phyloP scores from a whole-genome alignment of 2,888 invertebrate genomes.

The Penaeus monodon region DNA sequence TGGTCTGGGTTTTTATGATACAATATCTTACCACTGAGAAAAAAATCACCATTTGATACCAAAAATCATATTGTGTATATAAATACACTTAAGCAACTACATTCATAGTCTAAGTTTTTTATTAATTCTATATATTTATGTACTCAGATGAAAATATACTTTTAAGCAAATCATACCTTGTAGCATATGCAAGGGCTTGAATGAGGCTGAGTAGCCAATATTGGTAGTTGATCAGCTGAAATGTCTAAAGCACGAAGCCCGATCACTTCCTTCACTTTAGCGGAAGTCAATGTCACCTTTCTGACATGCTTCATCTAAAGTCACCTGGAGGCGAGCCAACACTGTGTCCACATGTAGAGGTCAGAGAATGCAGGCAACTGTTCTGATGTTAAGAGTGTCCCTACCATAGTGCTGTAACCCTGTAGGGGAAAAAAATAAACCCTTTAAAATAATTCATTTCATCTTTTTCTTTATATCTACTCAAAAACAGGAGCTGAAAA shows the following conservation, averaged over 20 bases:
- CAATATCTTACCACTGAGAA: no score
- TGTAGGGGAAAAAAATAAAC: slow-evolving; percentile 12
- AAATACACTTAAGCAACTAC: no score
- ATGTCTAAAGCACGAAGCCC: slow-evolving; percentile 63
- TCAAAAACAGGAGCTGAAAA: no score
- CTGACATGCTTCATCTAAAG: slow-evolving; percentile 73
- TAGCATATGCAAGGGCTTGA: slow-evolving; percentile 77
- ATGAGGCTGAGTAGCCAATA: slow-evolving; percentile 78
- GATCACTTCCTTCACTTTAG: slow-evolving; percentile 67
- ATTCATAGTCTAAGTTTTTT: no score
- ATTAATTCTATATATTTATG: no score
- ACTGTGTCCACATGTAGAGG: slow-evolving; percentile 81
- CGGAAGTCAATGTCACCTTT: slow-evolving; percentile 69
- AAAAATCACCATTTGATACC: no score
- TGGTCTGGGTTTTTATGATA: neutral
- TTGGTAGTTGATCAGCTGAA: slow-evolving; percentile 66
- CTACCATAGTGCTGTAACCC: slow-evolving; percentile 42
- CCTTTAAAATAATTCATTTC: neutral
- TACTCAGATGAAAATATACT: neutral
- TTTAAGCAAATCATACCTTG: slow-evolving; percentile 67
- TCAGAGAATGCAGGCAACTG: slow-evolving; percentile 79
- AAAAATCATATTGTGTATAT: no score
- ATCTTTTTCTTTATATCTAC: neutral
- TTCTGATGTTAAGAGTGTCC: slow-evolving; percentile 69
- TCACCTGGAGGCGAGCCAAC: slow-evolving; percentile 79